phyloP scores from a whole-genome alignment of 2,113 vertebrate genomes.

The Aviceda subcristata region DNA sequence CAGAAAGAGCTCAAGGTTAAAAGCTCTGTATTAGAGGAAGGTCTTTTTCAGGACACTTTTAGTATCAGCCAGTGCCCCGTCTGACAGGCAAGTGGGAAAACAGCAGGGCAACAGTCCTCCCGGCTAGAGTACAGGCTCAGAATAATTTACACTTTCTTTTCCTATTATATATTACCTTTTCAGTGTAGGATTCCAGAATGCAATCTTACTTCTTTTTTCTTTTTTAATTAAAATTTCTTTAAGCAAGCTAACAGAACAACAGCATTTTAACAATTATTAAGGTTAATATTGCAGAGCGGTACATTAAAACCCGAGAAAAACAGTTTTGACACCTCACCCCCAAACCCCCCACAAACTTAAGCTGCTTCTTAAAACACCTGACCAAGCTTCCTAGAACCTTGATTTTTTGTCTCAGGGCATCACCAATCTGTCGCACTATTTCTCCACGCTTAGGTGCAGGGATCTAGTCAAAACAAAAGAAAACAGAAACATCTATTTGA shows the following conservation, averaged over 20 bases:
- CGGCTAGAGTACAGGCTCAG: neutral
- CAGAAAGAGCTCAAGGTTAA: neutral
- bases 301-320: neutral
- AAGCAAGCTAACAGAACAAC: neutral
- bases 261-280: neutral
- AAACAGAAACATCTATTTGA: neutral
- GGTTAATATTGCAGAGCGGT: neutral
- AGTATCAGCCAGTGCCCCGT: neutral
- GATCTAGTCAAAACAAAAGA: slow-evolving; percentile 70
- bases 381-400: slow-evolving; percentile 89
- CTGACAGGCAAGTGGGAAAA: neutral
- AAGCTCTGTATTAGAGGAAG: neutral
- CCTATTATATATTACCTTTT: neutral
- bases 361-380: slow-evolving; percentile 15
- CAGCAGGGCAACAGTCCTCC: neutral
- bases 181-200: neutral
- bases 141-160: neutral
- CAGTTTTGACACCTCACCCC: neutral
- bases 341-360: neutral
- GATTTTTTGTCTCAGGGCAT: slow-evolving; percentile 92
- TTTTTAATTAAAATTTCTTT: neutral
- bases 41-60: neutral
- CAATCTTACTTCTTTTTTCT: neutral
- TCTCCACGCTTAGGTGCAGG: slow-evolving; percentile 96
- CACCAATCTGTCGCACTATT: slow-evolving; percentile 94